Evolutionary conservation across 2,113 vertebrate genomes (phyloP).

Genomic region (Pygoscelis adeliae): DNA sequence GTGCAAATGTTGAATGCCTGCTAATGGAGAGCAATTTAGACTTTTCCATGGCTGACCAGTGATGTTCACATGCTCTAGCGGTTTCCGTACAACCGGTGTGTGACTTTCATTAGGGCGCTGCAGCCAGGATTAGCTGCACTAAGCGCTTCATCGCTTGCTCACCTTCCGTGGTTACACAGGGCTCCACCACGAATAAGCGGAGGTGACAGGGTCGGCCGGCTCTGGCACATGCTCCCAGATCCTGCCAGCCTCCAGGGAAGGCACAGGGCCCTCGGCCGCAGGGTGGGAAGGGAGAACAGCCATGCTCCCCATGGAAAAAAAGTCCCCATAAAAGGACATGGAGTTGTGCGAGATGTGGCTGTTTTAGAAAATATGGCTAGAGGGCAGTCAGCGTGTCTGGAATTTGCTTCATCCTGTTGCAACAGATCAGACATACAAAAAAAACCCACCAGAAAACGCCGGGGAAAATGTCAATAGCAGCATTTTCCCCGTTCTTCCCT

Average conservation of each 20-base stretch:
- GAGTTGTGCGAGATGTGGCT: neutral
- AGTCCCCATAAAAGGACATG: rapidly evolving
- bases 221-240: rapidly evolving
- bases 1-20: neutral
- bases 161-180: neutral
- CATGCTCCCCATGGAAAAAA: rapidly evolving
- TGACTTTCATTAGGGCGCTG: neutral
- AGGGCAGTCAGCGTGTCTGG: neutral
- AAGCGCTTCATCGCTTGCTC: rapidly evolving
- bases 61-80: neutral
- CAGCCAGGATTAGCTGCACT: neutral
- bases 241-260: neutral
- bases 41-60: neutral
- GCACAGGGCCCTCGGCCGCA: rapidly evolving
- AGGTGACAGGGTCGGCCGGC: rapidly evolving
- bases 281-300: neutral
- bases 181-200: rapidly evolving
- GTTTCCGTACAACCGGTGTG: neutral
- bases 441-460: neutral
- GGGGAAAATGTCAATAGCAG: neutral
- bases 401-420: neutral
- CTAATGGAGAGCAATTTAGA: neutral
- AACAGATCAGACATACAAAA: neutral
- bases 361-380: neutral
- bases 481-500: neutral